Evolutionary conservation across 2,888 invertebrate species (phyloP).

Genomic region (Smittia sp.): DNA sequence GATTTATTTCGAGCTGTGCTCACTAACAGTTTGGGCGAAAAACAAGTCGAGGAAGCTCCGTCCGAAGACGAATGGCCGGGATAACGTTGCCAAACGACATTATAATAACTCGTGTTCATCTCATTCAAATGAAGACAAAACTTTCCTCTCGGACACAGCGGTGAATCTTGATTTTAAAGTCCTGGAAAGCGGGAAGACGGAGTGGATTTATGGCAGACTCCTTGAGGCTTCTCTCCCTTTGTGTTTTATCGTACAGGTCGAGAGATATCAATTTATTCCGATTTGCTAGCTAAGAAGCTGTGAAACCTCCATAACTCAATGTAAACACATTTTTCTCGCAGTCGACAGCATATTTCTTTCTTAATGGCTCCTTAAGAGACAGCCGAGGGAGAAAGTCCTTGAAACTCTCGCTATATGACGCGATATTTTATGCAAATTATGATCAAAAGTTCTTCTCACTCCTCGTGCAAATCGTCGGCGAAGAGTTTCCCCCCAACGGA

Average conservation of each 20-base stretch:
- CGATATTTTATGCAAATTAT: slow-evolving; percentile 32
- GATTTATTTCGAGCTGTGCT: neutral
- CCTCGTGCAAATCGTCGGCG: neutral
- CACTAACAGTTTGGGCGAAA: too few species aligned
- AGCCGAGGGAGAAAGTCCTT: slow-evolving; percentile 15
- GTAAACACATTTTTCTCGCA: slow-evolving; percentile 17
- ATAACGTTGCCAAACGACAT: slow-evolving; percentile 10
- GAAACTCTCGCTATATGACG: neutral
- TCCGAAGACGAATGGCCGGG: slow-evolving; percentile 21
- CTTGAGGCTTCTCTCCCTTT: neutral
- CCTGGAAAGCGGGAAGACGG: too few species aligned
- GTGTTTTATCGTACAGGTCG: slow-evolving; percentile 27
- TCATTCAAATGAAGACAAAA: slow-evolving; percentile 19
- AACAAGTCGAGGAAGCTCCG: neutral
- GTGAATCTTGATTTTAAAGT: neutral
- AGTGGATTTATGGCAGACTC: neutral
- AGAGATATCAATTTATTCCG: slow-evolving; percentile 31
- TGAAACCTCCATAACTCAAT: slow-evolving; percentile 3
- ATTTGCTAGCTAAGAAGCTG: neutral
- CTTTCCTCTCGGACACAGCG: slow-evolving; percentile 1
- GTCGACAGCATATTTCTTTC: neutral
- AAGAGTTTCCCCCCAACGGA: neutral
- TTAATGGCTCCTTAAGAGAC: slow-evolving; percentile 25
- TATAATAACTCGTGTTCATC: slow-evolving; percentile 21
- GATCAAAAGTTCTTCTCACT: slow-evolving; percentile 19